These are phyloP conservation scores for Zygothrica quintamaculata DNA, from an alignment of 2,888 invertebrate genomes.

Conservation along the genomic window DNA sequence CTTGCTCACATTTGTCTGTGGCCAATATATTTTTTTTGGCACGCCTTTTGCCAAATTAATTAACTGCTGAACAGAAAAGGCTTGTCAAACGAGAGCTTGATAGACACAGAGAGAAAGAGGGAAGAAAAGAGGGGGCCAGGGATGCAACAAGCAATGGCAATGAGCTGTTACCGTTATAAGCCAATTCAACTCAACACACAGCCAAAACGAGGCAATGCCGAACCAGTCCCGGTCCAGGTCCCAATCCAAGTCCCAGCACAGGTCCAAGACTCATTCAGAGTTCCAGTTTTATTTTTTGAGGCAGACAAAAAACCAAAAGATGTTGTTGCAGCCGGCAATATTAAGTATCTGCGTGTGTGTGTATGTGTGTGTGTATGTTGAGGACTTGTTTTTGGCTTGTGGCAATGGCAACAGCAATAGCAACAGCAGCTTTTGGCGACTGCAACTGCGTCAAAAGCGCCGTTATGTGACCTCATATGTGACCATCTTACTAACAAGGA, in stretches of 20 bases:
- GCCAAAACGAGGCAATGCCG: slow-evolving; percentile 31
- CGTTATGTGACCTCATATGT: slow-evolving; percentile 74
- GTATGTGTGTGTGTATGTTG: slow-evolving; percentile 19
- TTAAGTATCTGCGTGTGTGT: slow-evolving; percentile 9
- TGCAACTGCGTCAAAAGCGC: slow-evolving; percentile 49
- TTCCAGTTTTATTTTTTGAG: slow-evolving; percentile 36
- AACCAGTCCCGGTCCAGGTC: not conserved
- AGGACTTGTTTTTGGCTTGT: slow-evolving; percentile 68
- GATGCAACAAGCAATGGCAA: slow-evolving; percentile 46
- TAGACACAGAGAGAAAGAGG: not conserved
- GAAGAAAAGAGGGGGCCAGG: not conserved
- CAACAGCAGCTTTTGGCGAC: slow-evolving; percentile 22
- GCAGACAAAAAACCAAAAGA: slow-evolving; percentile 31
- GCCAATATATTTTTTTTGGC: slow-evolving; percentile 59
- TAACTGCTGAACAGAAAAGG: slow-evolving; percentile 43
- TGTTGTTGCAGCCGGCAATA: slow-evolving; percentile 32
- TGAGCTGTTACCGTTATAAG: slow-evolving; percentile 62
- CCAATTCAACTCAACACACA: too few species aligned
- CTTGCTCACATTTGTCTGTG: slow-evolving; percentile 52
- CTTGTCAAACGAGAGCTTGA: not conserved
- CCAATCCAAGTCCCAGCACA: not conserved
- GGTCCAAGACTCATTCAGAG: slow-evolving; percentile 14
- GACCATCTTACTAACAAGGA: slow-evolving; percentile 45
- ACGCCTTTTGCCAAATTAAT: slow-evolving; percentile 70
- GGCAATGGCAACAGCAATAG: slow-evolving; percentile 45